These are phyloP conservation scores for Drosophila lacteicornis DNA, from an alignment of 1,140 invertebrate genomes.

Conservation along the genomic window DNA sequence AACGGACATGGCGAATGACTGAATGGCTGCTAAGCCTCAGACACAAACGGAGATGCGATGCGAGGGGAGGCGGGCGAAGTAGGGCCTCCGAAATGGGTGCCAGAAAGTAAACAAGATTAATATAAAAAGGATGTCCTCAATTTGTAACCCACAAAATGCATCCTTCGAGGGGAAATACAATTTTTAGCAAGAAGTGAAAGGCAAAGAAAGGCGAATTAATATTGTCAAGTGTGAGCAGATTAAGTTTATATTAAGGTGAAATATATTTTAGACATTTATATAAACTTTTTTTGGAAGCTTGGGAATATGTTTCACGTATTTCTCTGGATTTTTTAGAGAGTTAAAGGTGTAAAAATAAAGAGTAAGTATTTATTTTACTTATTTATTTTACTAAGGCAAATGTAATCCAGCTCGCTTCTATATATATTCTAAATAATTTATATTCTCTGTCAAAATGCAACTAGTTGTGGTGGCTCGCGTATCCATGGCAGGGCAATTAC, in stretches of 20 bases:
- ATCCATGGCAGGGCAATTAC: slow-evolving; percentile 17
- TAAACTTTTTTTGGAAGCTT: neutral
- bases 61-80: neutral
- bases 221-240: neutral
- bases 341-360: too few species aligned
- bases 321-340: too few species aligned
- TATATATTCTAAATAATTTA: too few species aligned
- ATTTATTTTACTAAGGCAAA: too few species aligned
- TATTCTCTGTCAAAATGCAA: neutral
- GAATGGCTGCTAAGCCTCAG: slow-evolving; percentile 67
- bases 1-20: slow-evolving; percentile 68
- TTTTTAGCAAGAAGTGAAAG: neutral
- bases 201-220: neutral
- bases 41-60: slow-evolving; percentile 10
- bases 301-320: too few species aligned
- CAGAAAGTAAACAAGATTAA: slow-evolving; percentile 20
- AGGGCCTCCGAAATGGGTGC: slow-evolving; percentile 26
- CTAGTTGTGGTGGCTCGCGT: slow-evolving; percentile 7
- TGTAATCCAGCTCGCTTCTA: too few species aligned
- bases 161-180: neutral
- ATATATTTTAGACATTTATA: neutral
- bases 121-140: slow-evolving; percentile 13
- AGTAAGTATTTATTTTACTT: too few species aligned
- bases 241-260: neutral
- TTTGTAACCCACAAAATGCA: slow-evolving; percentile 9